Evolutionary conservation across 1,140 invertebrate genomes (phyloP).

Genomic region (Luehdorfia chinensis): DNA sequence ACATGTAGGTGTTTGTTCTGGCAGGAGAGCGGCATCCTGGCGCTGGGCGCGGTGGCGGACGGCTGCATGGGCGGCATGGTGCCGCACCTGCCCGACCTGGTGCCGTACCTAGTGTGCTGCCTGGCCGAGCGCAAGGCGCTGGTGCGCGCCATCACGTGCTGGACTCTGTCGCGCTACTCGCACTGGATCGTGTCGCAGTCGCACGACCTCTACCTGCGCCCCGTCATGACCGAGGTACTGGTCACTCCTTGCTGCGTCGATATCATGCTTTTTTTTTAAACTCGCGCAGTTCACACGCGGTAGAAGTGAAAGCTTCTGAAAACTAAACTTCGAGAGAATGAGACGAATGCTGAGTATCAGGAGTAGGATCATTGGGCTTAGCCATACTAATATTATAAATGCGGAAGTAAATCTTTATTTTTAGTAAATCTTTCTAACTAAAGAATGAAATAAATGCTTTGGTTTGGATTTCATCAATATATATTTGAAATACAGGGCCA

Average conservation of each 20-base stretch:
- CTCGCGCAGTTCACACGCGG: no score
- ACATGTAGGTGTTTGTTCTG: no score
- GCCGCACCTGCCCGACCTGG: constrained; percentile 95
- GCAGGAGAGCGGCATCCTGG: constrained; percentile 94
- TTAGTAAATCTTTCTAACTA: no score
- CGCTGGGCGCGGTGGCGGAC: constrained; percentile 98
- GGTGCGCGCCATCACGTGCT: constrained; percentile 98
- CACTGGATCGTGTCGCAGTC: constrained; percentile 98
- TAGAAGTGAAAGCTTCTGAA: no score
- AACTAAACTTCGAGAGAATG: no score
- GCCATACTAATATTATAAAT: no score
- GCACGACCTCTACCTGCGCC: constrained; percentile 95
- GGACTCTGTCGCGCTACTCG: constrained; percentile 98
- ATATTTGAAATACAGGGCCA: no score
- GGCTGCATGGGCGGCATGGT: constrained; percentile 99
- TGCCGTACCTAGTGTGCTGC: constrained; percentile 96
- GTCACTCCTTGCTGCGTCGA: not conserved
- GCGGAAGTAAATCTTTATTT: no score
- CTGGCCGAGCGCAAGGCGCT: constrained; percentile 96
- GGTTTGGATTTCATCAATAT: no score
- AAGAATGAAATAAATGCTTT: no score
- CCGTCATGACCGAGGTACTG: constrained; percentile 93
- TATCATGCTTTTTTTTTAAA: not conserved
- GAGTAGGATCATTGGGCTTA: no score
- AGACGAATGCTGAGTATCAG: no score